Conservation (phyloP, 2,113 vertebrate genomes). For the Terrapene triunguis region DNA sequence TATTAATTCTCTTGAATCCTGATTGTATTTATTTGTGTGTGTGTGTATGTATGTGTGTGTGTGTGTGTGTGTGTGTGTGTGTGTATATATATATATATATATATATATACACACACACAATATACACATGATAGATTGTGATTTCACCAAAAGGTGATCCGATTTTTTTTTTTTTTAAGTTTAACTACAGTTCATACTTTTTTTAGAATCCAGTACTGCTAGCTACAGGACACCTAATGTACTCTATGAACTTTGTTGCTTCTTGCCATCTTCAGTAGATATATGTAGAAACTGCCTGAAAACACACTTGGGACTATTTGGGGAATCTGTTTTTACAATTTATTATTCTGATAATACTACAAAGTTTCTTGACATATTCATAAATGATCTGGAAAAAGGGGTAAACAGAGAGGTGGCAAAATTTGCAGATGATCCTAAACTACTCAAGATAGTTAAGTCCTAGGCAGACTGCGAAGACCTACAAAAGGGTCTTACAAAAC, state of each 20-base stretch:
- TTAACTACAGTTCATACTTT: neutral
- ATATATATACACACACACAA: no score
- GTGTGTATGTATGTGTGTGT: no score
- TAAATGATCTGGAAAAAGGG: no score
- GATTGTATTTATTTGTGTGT: neutral
- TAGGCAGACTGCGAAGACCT: no score
- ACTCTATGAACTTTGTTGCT: neutral
- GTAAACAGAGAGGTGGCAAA: no score
- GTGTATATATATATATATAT: no score
- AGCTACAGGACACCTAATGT: neutral
- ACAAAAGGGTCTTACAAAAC: no score
- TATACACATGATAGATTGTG: neutral
- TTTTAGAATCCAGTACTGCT: neutral
- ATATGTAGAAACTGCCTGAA: neutral
- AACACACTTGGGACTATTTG: neutral
- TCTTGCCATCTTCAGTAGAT: neutral
- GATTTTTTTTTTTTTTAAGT: neutral
- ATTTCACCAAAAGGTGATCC: neutral
- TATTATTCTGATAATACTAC: no score
- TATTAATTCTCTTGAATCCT: neutral
- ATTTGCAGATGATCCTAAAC: no score
- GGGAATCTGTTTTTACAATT: neutral
- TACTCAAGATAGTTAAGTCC: no score
- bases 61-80: no score
- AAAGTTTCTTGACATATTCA: no score